Conservation (phyloP, 2,797 vertebrate genomes). For the Podarcis siculus region DNA sequence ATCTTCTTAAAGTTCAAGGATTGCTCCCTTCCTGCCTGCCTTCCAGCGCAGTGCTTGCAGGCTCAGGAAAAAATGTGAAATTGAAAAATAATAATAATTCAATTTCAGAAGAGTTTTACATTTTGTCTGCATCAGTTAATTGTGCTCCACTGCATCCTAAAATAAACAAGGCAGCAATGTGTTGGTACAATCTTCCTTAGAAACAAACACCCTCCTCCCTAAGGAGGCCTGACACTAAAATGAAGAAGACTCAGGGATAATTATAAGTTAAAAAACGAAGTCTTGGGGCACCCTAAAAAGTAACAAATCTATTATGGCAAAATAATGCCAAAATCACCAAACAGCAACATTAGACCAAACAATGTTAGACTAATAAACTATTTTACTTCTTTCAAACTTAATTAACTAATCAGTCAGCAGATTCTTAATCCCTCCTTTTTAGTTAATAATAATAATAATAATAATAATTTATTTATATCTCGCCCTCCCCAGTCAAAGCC, state of each 20-base stretch:
- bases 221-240: too few relatives aligned
- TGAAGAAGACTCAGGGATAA: too few relatives aligned
- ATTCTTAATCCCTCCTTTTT: too few relatives aligned
- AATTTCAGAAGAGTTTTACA: constrained; percentile 55
- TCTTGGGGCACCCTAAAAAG: too few relatives aligned
- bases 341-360: neutral
- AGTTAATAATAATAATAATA: too few relatives aligned
- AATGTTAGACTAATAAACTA: neutral
- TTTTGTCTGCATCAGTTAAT: constrained; percentile 59
- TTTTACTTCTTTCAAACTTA: neutral
- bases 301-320: too few relatives aligned
- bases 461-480: too few relatives aligned
- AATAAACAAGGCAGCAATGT: constrained; percentile 44
- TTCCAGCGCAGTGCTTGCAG: constrained; percentile 24
- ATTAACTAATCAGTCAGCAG: too few relatives aligned
- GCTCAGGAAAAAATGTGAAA: neutral
- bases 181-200: neutral
- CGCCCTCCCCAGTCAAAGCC: too few relatives aligned
- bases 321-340: neutral
- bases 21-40: constrained; percentile 45
- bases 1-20: constrained; percentile 31
- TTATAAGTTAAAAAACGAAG: neutral
- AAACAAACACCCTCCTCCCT: neutral
- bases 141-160: constrained; percentile 29
- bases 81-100: constrained; percentile 44